Base-by-base conservation (phyloP, 2,113 vertebrate species). In the Connochaetes taurinus region DNA sequence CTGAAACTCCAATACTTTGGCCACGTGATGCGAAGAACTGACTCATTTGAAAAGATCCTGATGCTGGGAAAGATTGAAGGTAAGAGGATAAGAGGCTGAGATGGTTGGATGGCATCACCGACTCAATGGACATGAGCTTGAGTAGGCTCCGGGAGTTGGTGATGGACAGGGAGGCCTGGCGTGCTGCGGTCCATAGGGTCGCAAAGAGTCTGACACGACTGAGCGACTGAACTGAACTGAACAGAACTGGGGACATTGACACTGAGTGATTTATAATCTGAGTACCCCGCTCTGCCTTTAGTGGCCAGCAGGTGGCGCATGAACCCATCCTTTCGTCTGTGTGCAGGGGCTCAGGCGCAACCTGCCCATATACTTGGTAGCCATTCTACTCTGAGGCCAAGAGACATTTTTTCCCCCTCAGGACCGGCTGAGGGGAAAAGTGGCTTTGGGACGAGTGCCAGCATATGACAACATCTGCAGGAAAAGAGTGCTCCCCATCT, bases 11-110 rank as follows among this genome's bases (percentile, higher is more conserved):
- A 36, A 0, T 23, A 71, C 17, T 71, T 36, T 36, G 64, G 64
- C 64, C 64, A 71, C 0, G 0, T 36, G 0, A 36, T 12, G 4
- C 0, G 17, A 71, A 21, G 9, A 71, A 11, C 0, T 21, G 4
- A 36, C 4, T 71, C 4, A 11, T 36, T 36, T 0, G 9, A 71
- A 36, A 36, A 71, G 19, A 36, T 17, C 5, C n/a, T 71, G n/a
- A 71, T 36, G 64, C 64, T 71, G n/a, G n/a, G n/a, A 23, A 3
- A 6, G n/a, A 71, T 12, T 36, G 64, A 3, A 1, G n/a, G 9
- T 2, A 1, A 9, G 33, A 67, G 33, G 33, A 10, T 10, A 67
- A 67, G 60, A 31, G 33, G 64, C n/a, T n/a, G 64, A 67, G 64
- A 67, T 21, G 64, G 64, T 5, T 67, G 33, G 64, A 67, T n/a